These are phyloP conservation scores for Tinea semifulvella DNA, from an alignment of 2,888 invertebrate species.

Conservation along the genomic window DNA sequence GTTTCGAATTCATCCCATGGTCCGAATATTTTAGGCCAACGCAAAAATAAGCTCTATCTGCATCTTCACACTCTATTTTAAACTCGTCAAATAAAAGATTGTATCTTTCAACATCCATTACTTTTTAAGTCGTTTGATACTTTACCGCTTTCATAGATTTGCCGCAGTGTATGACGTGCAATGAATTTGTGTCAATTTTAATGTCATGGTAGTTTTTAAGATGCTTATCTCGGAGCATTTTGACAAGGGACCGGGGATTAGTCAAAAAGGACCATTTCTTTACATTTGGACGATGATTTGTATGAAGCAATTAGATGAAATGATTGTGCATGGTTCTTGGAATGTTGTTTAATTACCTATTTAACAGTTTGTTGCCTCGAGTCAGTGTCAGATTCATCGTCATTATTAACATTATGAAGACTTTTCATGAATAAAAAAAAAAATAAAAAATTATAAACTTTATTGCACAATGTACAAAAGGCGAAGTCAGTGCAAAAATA, in stretches of 20 bases:
- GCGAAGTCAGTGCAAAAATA: too few species aligned
- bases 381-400: too few species aligned
- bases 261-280: not conserved
- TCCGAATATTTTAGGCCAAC: not conserved
- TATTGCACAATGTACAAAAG: too few species aligned
- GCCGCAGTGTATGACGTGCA: not conserved
- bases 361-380: too few species aligned
- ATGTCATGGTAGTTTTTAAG: not conserved
- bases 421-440: too few species aligned
- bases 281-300: conserved; percentile 7
- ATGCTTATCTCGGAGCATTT: conserved; percentile 4
- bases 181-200: not conserved
- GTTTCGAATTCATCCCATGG: conserved; percentile 1
- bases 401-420: too few species aligned
- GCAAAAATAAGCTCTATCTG: not conserved
- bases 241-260: conserved; percentile 10
- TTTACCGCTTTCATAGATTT: not conserved
- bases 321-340: not conserved
- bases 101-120: not conserved
- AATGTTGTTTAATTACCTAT: too few species aligned
- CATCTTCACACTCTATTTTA: conserved; percentile 5
- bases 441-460: too few species aligned
- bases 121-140: not conserved
- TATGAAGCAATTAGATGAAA: conserved; percentile 6
- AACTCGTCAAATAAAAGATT: conserved; percentile 2